phyloP scores from a whole-genome alignment of 2,888 invertebrate genomes.

The Arctia plantaginis region DNA sequence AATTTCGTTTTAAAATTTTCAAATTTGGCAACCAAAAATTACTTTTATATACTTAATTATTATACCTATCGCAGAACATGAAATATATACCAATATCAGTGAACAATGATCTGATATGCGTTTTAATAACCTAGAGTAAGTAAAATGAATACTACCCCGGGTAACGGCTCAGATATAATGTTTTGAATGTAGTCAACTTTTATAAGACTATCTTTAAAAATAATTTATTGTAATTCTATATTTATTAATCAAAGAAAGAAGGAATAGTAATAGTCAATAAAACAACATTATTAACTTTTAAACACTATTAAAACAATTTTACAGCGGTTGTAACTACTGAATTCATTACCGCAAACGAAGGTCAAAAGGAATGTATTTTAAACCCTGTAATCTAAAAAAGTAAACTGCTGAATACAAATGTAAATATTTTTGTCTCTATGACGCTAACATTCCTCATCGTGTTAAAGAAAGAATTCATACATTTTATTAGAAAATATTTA shows the following conservation, averaged over 20 bases:
- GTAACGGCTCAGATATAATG: too few species aligned
- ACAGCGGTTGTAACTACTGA: constrained; percentile 15
- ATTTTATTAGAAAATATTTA: constrained; percentile 38
- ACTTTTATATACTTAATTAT: too few species aligned
- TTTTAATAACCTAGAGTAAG: too few species aligned
- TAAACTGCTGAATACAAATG: constrained; percentile 54
- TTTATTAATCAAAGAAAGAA: background rate
- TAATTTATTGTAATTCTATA: background rate
- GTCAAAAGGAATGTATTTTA: constrained; percentile 58
- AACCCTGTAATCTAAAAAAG: constrained; percentile 59
- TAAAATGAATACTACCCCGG: too few species aligned
- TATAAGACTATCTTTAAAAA: background rate
- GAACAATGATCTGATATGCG: too few species aligned
- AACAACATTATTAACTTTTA: background rate
- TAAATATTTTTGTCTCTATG: constrained; percentile 38
- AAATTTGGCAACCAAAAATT: too few species aligned
- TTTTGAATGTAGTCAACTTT: too few species aligned
- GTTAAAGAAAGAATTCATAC: constrained; percentile 37
- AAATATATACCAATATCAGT: too few species aligned
- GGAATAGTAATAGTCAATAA: background rate
- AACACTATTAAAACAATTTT: constrained; percentile 11
- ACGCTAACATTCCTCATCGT: constrained; percentile 39
- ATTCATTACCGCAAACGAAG: constrained; percentile 40
- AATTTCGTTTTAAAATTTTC: too few species aligned
- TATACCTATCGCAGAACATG: too few species aligned